Conservation (phyloP, 2,888 invertebrate species). For the Toxonevra muliebris region DNA sequence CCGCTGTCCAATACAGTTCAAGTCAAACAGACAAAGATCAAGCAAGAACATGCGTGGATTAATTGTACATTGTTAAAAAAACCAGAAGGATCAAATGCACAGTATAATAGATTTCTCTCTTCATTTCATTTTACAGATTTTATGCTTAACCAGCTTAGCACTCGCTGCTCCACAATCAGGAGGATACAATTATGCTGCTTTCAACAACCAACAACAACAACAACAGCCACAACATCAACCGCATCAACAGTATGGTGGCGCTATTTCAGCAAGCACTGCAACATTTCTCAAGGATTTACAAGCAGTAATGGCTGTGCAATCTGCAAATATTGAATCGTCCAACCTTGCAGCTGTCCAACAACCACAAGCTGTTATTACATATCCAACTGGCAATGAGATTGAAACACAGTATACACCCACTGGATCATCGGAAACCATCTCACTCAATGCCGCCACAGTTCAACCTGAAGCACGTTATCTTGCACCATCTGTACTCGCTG, state of each 20-base stretch:
- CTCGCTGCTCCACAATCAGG: constrained; percentile 34
- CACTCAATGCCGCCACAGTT: not conserved
- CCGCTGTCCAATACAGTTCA: constrained; percentile 27
- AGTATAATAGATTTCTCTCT: no score
- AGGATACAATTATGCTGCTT: constrained; percentile 39
- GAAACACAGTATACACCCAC: no score
- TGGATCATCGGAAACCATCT: not conserved
- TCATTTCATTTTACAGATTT: constrained; percentile 30
- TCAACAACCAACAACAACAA: not conserved
- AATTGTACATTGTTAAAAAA: constrained; percentile 40
- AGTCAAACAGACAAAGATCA: constrained; percentile 25
- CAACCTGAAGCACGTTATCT: constrained; percentile 25
- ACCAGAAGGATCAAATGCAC: not conserved
- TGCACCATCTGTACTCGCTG: constrained; percentile 4
- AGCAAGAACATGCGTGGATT: constrained; percentile 47
- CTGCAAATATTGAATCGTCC: not conserved
- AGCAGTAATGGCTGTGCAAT: constrained; percentile 15
- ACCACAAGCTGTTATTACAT: not conserved
- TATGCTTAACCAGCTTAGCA: constrained; percentile 38
- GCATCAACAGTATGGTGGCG: constrained; percentile 1
- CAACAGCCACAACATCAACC: not conserved
- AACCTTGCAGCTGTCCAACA: not conserved
- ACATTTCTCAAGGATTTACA: constrained; percentile 14
- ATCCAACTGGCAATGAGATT: not conserved
- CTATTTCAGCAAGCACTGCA: not conserved